These are phyloP conservation scores for Cladopsammia gracilis DNA, from an alignment of 64 coral and sea anemone genomes.

Conservation along the genomic window DNA sequence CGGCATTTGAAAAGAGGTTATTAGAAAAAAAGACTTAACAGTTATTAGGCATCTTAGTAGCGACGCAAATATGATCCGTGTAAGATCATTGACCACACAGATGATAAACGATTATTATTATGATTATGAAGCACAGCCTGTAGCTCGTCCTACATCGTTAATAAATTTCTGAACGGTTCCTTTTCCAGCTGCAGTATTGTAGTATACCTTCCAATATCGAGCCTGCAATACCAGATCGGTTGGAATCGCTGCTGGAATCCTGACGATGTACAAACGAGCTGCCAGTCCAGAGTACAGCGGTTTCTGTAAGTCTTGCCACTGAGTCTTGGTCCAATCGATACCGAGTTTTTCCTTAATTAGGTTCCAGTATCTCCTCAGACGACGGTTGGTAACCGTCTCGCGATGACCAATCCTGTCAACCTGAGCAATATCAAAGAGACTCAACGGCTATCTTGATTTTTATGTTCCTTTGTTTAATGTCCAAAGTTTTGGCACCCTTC, in stretches of 20 bases:
- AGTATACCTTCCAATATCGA: conserved; percentile 65
- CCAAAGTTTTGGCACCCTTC: no score
- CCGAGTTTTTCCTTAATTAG: conserved; percentile 26
- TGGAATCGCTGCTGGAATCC: conserved; percentile 71
- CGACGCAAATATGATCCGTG: no score
- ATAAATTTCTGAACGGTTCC: conserved; percentile 65
- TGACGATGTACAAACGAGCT: conserved; percentile 74
- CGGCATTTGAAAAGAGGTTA: no score
- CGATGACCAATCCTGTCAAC: conserved; percentile 75
- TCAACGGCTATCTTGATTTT: no score
- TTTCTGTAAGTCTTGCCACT: conserved; percentile 61
- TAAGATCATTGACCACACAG: no score
- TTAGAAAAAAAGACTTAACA: no score
- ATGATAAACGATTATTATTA: no score
- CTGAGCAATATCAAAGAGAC: neutral
- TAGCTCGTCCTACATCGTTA: conserved; percentile 31
- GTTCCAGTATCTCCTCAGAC: conserved; percentile 60
- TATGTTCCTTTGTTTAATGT: no score
- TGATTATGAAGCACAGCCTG: conserved; percentile 52
- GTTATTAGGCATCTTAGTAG: no score
- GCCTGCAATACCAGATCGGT: conserved; percentile 21
- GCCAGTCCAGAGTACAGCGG: conserved; percentile 90
- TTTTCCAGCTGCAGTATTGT: conserved; percentile 53
- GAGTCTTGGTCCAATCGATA: conserved; percentile 72
- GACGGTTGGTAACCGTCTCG: conserved; percentile 45